phyloP scores from a whole-genome alignment of 2,888 invertebrate genomes.

The Pecten maximus region DNA sequence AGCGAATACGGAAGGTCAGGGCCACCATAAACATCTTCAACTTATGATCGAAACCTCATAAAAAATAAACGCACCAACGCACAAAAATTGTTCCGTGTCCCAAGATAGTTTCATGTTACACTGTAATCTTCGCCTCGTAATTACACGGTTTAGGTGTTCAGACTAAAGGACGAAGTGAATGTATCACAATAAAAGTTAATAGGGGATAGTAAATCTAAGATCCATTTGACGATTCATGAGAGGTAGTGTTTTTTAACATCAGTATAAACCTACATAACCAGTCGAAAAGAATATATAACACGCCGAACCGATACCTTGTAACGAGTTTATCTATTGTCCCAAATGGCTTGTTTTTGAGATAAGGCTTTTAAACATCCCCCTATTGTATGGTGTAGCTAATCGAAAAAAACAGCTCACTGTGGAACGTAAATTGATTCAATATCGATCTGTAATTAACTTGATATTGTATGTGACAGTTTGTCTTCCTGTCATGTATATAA shows the following conservation, averaged over 20 bases:
- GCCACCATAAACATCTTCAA: background rate
- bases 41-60: background rate
- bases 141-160: background rate
- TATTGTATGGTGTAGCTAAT: background rate
- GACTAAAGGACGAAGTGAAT: background rate
- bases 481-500: conserved; percentile 35
- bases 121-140: background rate
- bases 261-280: background rate
- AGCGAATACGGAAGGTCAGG: conserved; percentile 79
- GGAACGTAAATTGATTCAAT: background rate
- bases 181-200: background rate
- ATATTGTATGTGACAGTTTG: background rate
- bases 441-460: background rate
- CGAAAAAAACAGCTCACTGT: background rate
- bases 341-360: background rate
- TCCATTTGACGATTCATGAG: background rate
- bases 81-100: background rate
- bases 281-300: background rate
- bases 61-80: background rate
- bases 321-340: background rate
- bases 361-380: background rate
- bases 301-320: too few relatives aligned
- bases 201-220: background rate
- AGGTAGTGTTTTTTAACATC: background rate
- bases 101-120: background rate